These are phyloP conservation scores for Plecotus auritus DNA, from an alignment of 2,113 vertebrate species.

Conservation along the genomic window DNA sequence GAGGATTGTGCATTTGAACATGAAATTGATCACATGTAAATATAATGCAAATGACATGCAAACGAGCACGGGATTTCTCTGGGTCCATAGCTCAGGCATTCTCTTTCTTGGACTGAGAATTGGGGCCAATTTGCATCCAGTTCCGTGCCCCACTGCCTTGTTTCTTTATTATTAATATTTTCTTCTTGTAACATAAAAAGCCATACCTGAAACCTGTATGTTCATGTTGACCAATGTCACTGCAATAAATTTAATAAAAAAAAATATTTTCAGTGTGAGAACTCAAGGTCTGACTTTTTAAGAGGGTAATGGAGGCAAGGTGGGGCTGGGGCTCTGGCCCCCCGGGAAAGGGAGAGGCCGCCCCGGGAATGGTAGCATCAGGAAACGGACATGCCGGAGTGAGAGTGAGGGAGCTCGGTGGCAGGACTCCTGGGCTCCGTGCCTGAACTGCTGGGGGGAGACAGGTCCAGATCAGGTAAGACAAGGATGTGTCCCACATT, in stretches of 20 bases:
- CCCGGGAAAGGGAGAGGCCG: not conserved
- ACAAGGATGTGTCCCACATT: fast-evolving
- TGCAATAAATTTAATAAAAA: too few relatives aligned
- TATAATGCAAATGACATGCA: conserved; percentile 74
- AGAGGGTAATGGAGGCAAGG: not conserved
- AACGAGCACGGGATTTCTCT: conserved; percentile 39
- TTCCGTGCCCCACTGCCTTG: not conserved
- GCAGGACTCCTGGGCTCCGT: not conserved
- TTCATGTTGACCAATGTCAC: too few relatives aligned
- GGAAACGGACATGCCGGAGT: not conserved
- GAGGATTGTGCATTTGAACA: conserved; percentile 49
- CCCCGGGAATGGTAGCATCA: not conserved
- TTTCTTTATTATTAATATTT: conserved; percentile 40
- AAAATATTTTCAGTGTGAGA: not conserved
- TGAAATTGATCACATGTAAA: conserved; percentile 72
- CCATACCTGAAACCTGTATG: too few relatives aligned
- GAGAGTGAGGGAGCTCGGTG: not conserved
- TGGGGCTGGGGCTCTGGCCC: not conserved
- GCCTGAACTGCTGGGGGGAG: not conserved
- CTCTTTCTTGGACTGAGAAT: conserved; percentile 40
- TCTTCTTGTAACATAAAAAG: not conserved
- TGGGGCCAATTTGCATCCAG: conserved; percentile 50
- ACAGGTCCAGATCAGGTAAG: not conserved
- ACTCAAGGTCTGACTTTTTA: not conserved
- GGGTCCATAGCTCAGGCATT: conserved; percentile 35